Conservation (phyloP, 2,797 vertebrate genomes). For the Gambelia wislizenii region DNA sequence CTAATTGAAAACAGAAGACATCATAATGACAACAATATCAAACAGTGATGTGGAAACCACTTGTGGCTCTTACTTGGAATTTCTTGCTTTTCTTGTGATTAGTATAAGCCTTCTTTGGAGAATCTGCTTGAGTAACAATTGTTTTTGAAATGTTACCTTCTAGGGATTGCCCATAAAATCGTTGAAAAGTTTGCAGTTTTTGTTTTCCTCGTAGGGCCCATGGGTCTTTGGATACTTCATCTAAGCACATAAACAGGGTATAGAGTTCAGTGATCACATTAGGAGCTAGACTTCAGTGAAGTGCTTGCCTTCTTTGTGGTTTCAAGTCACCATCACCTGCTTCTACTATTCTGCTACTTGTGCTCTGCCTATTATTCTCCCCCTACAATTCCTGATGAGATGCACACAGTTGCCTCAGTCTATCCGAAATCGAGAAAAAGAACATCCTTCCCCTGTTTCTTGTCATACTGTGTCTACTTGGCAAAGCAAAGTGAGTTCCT, state of each 20-base stretch:
- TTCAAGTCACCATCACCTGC: neutral
- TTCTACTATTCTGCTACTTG: neutral
- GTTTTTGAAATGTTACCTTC: slow-evolving; percentile 17
- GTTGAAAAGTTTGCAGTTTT: neutral
- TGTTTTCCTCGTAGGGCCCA: neutral
- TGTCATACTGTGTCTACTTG: neutral
- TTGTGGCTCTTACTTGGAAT: slow-evolving; percentile 11
- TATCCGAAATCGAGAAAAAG: neutral
- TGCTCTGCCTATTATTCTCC: neutral
- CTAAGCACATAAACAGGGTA: neutral
- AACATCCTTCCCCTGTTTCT: neutral
- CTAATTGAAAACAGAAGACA: neutral
- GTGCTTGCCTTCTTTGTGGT: neutral
- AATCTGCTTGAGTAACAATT: neutral
- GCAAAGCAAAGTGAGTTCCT: neutral
- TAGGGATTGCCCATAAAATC: slow-evolving; percentile 19
- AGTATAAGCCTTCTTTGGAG: neutral
- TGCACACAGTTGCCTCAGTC: neutral
- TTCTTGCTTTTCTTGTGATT: neutral
- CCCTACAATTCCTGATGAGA: neutral
- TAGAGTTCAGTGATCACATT: neutral
- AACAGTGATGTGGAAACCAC: neutral
- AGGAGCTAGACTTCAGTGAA: neutral
- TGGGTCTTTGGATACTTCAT: neutral
- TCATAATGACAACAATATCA: neutral